Conservation (phyloP, 2,888 invertebrate genomes). For the Aethes cnicana region DNA sequence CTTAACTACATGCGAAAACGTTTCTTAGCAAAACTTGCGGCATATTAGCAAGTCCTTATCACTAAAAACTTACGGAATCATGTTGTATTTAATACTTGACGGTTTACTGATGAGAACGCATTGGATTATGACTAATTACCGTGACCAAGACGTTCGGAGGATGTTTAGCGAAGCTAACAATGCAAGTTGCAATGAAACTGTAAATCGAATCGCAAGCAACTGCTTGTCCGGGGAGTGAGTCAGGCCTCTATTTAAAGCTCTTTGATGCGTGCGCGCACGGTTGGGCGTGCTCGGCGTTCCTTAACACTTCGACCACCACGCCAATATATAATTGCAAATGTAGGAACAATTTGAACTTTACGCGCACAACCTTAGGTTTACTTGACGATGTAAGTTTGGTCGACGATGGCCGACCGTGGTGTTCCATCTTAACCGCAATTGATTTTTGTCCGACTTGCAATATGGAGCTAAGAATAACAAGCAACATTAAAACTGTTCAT, state of each 20-base stretch:
- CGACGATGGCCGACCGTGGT: too few relatives aligned
- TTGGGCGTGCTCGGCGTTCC: constrained; percentile 20
- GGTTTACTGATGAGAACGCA: too few relatives aligned
- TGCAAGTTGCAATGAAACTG: constrained; percentile 17
- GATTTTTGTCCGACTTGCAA: constrained; percentile 3
- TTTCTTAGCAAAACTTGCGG: too few relatives aligned
- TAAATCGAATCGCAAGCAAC: constrained; percentile 6
- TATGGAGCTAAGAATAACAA: constrained; percentile 1
- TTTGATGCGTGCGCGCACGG: constrained; percentile 47
- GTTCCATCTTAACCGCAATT: constrained; percentile 19
- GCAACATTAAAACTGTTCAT: not conserved
- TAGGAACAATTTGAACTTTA: too few relatives aligned
- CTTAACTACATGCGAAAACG: too few relatives aligned
- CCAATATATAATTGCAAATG: too few relatives aligned
- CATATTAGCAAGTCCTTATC: too few relatives aligned
- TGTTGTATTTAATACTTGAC: too few relatives aligned
- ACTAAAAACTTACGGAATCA: too few relatives aligned
- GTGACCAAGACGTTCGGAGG: constrained; percentile 11
- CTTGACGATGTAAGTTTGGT: too few relatives aligned
- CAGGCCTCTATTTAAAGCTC: constrained; percentile 64
- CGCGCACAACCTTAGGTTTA: too few relatives aligned
- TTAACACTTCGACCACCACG: too few relatives aligned
- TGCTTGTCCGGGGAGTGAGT: constrained; percentile 55
- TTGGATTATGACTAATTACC: constrained; percentile 7
- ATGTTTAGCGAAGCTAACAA: constrained; percentile 6